A percentile compares a stretch with the other conserved stretches of the same genome.
Evolutionary conservation across 2,888 invertebrate species (phyloP).

Genomic region (Urechis unicinctus): DNA sequence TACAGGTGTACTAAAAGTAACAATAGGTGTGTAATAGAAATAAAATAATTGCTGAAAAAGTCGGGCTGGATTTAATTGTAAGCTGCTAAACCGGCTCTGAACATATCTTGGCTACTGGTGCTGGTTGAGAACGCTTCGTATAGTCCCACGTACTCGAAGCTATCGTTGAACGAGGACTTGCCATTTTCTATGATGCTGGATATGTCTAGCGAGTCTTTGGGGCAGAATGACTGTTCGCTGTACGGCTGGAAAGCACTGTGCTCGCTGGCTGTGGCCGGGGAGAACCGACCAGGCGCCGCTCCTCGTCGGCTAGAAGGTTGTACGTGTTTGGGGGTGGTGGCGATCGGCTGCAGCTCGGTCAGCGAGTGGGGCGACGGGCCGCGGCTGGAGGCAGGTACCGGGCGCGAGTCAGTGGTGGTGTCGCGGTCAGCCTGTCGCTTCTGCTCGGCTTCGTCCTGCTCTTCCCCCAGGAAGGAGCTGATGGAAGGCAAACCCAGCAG

Average conservation of each 20-base stretch:
- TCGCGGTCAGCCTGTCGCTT: neutral
- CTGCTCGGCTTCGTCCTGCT: neutral
- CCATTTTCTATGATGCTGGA: neutral
- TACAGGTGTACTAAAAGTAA: too few species aligned
- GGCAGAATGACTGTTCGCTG: neutral
- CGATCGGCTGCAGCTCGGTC: slow-evolving; percentile 8
- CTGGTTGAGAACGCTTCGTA: neutral
- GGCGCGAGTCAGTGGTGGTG: slow-evolving; percentile 3
- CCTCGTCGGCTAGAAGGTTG: neutral
- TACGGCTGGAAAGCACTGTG: neutral
- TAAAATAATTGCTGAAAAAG: too few species aligned
- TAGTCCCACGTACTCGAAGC: neutral
- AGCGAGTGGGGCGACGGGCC: too few species aligned
- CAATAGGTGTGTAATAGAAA: too few species aligned
- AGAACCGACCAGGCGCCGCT: neutral
- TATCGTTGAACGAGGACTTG: neutral
- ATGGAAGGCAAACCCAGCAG: slow-evolving; percentile 6
- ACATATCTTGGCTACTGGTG: too few species aligned
- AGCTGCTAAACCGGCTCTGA: too few species aligned
- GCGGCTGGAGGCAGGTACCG: too few species aligned
- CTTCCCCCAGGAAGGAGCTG: slow-evolving; percentile 7
- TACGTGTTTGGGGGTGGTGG: neutral
- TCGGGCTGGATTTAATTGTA: too few species aligned
- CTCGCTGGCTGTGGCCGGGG: neutral
- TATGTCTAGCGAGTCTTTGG: neutral